Percentiles rank a stretch among this genome's conserved stretches.
phyloP scores from a whole-genome alignment of 1,140 invertebrate species.

The Trissolcus basalis region DNA sequence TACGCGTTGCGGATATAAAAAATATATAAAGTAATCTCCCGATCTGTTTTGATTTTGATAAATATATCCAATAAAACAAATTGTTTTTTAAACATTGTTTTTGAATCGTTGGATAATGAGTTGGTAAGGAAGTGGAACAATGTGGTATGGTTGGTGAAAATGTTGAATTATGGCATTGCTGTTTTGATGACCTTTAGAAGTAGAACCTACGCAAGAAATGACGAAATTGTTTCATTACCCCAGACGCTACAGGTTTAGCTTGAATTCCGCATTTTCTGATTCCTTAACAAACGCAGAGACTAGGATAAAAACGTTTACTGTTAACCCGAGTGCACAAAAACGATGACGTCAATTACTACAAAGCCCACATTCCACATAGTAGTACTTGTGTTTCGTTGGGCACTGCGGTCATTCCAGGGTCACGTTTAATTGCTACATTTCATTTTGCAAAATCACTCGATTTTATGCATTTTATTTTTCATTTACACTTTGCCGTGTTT shows the following conservation, averaged over 20 bases:
- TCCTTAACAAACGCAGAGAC: conserved; percentile 37
- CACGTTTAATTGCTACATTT: conserved; percentile 4
- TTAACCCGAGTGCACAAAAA: conserved; percentile 39
- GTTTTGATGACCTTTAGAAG: not conserved
- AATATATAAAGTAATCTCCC: too few species aligned
- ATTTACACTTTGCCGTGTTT: not conserved
- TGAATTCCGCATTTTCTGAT: conserved; percentile 36
- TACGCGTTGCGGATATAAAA: too few species aligned
- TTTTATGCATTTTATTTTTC: not conserved
- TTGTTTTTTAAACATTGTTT: too few species aligned
- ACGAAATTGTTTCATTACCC: conserved; percentile 46
- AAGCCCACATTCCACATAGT: conserved; percentile 25
- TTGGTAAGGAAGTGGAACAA: too few species aligned
- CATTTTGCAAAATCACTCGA: not conserved
- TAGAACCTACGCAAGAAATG: conserved; percentile 18
- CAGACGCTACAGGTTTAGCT: conserved; percentile 36
- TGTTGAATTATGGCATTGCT: not conserved
- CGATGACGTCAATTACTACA: conserved; percentile 37
- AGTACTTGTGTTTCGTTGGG: conserved; percentile 10
- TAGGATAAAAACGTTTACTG: conserved; percentile 46
- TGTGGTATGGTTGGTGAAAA: too few species aligned
- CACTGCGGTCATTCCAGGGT: not conserved
- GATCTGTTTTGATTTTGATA: too few species aligned
- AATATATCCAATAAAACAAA: too few species aligned
- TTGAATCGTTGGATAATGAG: too few species aligned